Evolutionary conservation across 2,113 vertebrate species (phyloP).

Genomic region (Corvus moneduloides): DNA sequence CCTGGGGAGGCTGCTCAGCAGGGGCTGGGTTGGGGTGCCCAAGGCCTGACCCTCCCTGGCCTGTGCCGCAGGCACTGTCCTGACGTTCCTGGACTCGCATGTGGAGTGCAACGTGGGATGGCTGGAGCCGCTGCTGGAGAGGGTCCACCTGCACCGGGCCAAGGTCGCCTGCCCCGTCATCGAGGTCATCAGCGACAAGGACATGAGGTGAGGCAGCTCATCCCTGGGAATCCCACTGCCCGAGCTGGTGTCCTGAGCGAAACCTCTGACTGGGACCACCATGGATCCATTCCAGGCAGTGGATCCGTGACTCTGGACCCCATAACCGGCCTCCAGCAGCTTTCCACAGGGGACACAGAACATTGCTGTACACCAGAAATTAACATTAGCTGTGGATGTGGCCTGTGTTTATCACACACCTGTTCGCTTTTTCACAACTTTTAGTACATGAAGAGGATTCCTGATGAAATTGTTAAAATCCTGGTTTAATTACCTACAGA

Average conservation of each 20-base stretch:
- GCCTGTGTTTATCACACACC: background rate
- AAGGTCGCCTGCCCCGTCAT: conserved; percentile 96
- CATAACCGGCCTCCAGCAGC: background rate
- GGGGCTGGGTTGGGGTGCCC: accelerated
- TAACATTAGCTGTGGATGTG: accelerated
- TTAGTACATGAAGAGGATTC: background rate
- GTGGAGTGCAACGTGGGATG: conserved; percentile 96
- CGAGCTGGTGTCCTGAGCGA: accelerated
- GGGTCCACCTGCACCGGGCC: conserved; percentile 79
- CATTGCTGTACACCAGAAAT: accelerated
- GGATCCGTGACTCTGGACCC: accelerated
- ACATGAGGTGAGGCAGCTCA: conserved; percentile 83
- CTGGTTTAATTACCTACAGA: background rate
- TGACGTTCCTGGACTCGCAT: conserved; percentile 96
- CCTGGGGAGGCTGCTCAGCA: accelerated
- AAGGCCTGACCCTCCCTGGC: background rate
- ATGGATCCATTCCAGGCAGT: accelerated
- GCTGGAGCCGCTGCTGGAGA: conserved; percentile 93
- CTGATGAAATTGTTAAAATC: conserved; percentile 18
- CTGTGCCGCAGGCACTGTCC: conserved; percentile 79
- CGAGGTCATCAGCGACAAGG: conserved; percentile 95
- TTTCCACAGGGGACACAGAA: accelerated
- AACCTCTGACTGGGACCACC: background rate
- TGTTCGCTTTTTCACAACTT: background rate
- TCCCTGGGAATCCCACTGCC: background rate